Evolutionary conservation across 2,888 invertebrate species (phyloP).

Genomic region (Mesoligia furuncula): DNA sequence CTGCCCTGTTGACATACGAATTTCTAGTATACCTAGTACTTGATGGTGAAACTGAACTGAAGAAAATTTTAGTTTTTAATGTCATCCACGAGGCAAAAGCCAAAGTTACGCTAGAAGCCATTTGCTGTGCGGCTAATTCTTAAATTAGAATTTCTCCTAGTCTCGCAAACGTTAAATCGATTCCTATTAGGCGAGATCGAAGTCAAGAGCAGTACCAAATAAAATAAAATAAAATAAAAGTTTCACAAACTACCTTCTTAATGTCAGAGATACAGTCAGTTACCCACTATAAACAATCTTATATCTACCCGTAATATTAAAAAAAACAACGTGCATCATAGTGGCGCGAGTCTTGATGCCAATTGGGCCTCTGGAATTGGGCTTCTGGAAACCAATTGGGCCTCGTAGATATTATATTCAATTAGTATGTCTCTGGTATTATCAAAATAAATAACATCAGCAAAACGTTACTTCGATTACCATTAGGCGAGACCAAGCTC

Average conservation of each 20-base stretch:
- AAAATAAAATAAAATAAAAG: too few relatives aligned
- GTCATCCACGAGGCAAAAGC: background rate
- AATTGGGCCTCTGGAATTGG: background rate
- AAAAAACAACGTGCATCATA: too few relatives aligned
- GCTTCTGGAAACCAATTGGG: background rate
- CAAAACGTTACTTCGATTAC: background rate
- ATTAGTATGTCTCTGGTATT: background rate
- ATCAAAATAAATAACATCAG: background rate
- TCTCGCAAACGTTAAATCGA: too few relatives aligned
- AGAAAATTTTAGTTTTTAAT: background rate
- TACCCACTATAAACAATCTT: too few relatives aligned
- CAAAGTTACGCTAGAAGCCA: too few relatives aligned
- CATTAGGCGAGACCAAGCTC: too few relatives aligned
- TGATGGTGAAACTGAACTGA: background rate
- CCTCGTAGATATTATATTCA: background rate
- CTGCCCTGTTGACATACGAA: background rate
- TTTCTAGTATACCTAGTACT: background rate
- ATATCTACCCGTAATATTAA: too few relatives aligned
- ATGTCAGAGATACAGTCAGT: too few relatives aligned
- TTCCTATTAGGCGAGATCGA: too few relatives aligned
- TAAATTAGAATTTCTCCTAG: background rate
- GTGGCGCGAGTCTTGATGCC: too few relatives aligned
- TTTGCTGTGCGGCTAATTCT: background rate
- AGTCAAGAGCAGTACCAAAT: too few relatives aligned
- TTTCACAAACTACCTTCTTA: too few relatives aligned